phyloP scores from a whole-genome alignment of 2,888 invertebrate species.

The Leptopterna dolabrata region DNA sequence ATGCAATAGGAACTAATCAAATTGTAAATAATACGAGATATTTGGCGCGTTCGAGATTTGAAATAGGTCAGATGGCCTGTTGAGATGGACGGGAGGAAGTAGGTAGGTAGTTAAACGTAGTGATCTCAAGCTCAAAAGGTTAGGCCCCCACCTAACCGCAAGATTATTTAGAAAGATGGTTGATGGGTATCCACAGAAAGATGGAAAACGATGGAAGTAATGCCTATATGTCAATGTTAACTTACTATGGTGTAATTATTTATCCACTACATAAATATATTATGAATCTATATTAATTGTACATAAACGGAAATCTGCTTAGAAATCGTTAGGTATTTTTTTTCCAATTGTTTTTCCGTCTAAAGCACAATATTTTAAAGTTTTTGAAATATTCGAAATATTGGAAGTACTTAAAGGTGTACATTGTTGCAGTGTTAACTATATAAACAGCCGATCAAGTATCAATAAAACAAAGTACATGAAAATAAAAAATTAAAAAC shows the following conservation, averaged over 20 bases:
- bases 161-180: neutral
- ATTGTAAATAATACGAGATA: neutral
- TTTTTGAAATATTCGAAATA: neutral
- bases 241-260: neutral
- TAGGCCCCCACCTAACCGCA: neutral
- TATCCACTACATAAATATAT: neutral
- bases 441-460: neutral
- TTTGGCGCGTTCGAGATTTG: neutral
- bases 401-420: neutral
- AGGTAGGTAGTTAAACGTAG: neutral
- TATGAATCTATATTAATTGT: neutral
- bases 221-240: neutral
- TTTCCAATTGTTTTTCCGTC: neutral
- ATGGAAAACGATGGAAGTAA: neutral
- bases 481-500: neutral
- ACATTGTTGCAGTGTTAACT: neutral
- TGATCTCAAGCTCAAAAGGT: neutral
- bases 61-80: neutral
- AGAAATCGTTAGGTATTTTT: neutral
- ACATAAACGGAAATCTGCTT: neutral
- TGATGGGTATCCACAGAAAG: neutral
- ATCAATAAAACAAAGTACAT: neutral
- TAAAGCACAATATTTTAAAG: neutral
- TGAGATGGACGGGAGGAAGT: neutral
- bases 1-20: conserved; percentile 34